A percentile compares a stretch with the other conserved stretches of the same genome.
These are phyloP conservation scores for Saturnia pavonia DNA, from an alignment of 2,888 invertebrate genomes.

Conservation along the genomic window DNA sequence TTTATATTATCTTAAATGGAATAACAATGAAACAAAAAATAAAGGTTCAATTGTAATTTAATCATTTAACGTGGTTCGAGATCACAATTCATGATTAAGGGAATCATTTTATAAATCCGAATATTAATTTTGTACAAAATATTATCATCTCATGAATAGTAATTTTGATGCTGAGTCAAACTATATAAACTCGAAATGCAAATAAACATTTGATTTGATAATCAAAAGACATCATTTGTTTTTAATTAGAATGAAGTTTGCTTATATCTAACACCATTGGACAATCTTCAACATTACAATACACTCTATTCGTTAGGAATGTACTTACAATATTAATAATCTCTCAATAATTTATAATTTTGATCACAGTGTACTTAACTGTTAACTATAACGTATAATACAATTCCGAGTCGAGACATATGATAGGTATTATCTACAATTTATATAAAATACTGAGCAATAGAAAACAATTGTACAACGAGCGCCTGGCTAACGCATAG, in stretches of 20 bases:
- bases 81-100: conserved; percentile 74
- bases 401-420: conserved; percentile 73
- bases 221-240: conserved; percentile 62
- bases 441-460: conserved; percentile 80
- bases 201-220: conserved; percentile 51
- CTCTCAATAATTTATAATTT: conserved; percentile 82
- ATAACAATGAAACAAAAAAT: conserved; percentile 46
- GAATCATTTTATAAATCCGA: conserved; percentile 66
- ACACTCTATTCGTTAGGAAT: conserved; percentile 78
- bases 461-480: conserved; percentile 77
- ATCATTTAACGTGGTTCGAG: conserved; percentile 73
- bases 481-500: conserved; percentile 71
- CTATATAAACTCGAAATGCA: conserved; percentile 62
- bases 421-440: conserved; percentile 56
- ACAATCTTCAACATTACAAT: conserved; percentile 73
- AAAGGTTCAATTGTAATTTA: conserved; percentile 75
- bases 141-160: conserved; percentile 65
- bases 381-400: conserved; percentile 79
- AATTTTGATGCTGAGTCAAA: conserved; percentile 54
- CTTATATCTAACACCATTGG: conserved; percentile 44
- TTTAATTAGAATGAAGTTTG: conserved; percentile 39
- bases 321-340: conserved; percentile 80
- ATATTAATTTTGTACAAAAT: conserved; percentile 80
- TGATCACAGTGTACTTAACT: conserved; percentile 81
- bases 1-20: neutral